These are phyloP conservation scores for Erynnis tages DNA, from an alignment of 2,888 invertebrate species.

Conservation along the genomic window DNA sequence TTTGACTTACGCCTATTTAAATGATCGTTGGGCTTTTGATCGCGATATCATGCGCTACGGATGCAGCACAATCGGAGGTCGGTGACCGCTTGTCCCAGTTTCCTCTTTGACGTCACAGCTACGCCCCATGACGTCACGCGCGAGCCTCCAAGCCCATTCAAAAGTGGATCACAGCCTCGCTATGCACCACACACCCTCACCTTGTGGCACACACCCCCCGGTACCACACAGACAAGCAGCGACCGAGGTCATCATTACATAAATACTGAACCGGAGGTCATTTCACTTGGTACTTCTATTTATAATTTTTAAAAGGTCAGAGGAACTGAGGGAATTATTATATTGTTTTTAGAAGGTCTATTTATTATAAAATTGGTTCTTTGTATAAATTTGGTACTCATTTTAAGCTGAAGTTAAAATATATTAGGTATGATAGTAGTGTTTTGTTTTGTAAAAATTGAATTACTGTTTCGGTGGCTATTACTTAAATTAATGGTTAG, in stretches of 20 bases:
- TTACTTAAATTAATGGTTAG: too few species aligned
- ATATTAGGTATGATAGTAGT: too few species aligned
- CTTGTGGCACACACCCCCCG: constrained; percentile 35
- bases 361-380: too few species aligned
- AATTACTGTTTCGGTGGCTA: too few species aligned
- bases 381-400: too few species aligned
- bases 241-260: constrained; percentile 48
- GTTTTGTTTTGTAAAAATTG: too few species aligned
- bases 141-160: constrained; percentile 74
- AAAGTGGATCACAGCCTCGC: constrained; percentile 73
- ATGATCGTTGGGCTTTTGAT: neutral
- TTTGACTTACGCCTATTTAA: neutral
- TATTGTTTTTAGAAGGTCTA: constrained; percentile 4
- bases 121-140: constrained; percentile 74
- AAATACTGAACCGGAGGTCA: constrained; percentile 53
- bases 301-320: constrained; percentile 51
- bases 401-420: too few species aligned
- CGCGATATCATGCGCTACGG: constrained; percentile 40
- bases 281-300: constrained; percentile 51
- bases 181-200: constrained; percentile 48
- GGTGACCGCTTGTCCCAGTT: constrained; percentile 72
- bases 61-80: constrained; percentile 65
- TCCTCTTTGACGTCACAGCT: constrained; percentile 69
- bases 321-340: constrained; percentile 13
- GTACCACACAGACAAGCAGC: constrained; percentile 33